Base-by-base conservation (phyloP, 2,888 invertebrate genomes). In the Epirrhoe tristata region DNA sequence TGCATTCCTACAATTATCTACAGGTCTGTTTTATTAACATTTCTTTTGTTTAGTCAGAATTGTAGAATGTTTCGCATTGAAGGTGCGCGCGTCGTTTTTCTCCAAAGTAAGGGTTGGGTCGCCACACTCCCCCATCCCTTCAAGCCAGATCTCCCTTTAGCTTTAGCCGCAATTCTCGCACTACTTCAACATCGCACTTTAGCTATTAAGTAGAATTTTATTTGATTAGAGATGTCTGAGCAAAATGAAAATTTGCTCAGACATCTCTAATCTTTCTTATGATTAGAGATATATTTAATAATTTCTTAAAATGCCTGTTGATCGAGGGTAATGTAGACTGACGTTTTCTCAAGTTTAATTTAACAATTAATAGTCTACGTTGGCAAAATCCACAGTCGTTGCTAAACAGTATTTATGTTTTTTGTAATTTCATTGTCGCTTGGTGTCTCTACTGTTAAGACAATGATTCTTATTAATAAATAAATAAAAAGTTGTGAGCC, bases 51-150 rank as follows among this genome's bases (percentile, higher is more conserved):
- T 63, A 32, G 17, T 60, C 14, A 32, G 54, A 43, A 3, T 51
- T 59, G 3, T 16, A 59, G 61, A 31, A 46, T 5, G 53, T 12
- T 56, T 52, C 12, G 10, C 48, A 34, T 56, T 53, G 51, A 59
- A 34, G 78, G 69, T 88, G 88, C 85, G 86, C 86, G 86, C 85
- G 85, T 85, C 85, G 85, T 66, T 78, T 69, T 77, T 70, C 63
- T 64, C 69, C 57, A 48, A 65, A 76, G 73, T 73, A 72, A 76
- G 83, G 80, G 77, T 78, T 70, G 78, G 73, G 71, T 62, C 61
- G 72, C 68, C 71, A 73, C 71, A 66, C 72, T 48, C 75, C 72
- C 73, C 77, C 76, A 65, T 65, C 72, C 75, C 75, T 70, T 71
- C 72, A 67, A 71, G 73, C 72, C 74, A 77, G 73, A 81, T 81